phyloP scores from a whole-genome alignment of 2,888 invertebrate species.

The Scaptomyza caliginosa region DNA sequence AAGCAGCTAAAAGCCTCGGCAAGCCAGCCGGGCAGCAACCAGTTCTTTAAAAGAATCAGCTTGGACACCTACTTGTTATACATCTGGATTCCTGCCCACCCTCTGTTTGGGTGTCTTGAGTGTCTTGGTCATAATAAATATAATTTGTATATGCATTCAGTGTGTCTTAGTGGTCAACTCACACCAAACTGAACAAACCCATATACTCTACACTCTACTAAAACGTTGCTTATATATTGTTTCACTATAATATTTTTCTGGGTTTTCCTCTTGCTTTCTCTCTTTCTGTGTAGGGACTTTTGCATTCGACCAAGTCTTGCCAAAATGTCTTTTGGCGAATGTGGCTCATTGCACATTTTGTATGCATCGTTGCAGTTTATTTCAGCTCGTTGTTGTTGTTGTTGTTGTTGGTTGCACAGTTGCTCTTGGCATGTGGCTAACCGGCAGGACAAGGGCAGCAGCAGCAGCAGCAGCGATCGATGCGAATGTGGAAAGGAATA shows the following conservation, averaged over 20 bases:
- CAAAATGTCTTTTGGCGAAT: slow-evolving; percentile 34
- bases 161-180: slow-evolving; percentile 13
- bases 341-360: slow-evolving; percentile 55
- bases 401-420: slow-evolving; percentile 24
- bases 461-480: slow-evolving; percentile 33
- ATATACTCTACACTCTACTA: slow-evolving; percentile 1
- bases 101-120: background rate
- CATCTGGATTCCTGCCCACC: background rate
- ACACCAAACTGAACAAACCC: background rate
- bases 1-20: slow-evolving; percentile 7
- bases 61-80: slow-evolving; percentile 52
- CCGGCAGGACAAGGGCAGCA: slow-evolving; percentile 54
- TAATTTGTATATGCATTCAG: slow-evolving; percentile 33
- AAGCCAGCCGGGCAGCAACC: too few species aligned
- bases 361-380: slow-evolving; percentile 59
- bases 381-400: slow-evolving; percentile 25
- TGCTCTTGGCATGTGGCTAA: slow-evolving; percentile 59
- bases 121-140: slow-evolving; percentile 40
- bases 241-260: background rate
- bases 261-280: too few species aligned
- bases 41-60: slow-evolving; percentile 32
- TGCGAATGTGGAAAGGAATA: slow-evolving; percentile 26
- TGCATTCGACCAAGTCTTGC: slow-evolving; percentile 19
- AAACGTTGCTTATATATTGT: background rate
- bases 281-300: slow-evolving; percentile 25